A percentile compares a stretch with the other conserved stretches of the same genome.
Evolutionary conservation across 2,888 invertebrate genomes (phyloP).

Genomic region (Lycaena phlaeas): DNA sequence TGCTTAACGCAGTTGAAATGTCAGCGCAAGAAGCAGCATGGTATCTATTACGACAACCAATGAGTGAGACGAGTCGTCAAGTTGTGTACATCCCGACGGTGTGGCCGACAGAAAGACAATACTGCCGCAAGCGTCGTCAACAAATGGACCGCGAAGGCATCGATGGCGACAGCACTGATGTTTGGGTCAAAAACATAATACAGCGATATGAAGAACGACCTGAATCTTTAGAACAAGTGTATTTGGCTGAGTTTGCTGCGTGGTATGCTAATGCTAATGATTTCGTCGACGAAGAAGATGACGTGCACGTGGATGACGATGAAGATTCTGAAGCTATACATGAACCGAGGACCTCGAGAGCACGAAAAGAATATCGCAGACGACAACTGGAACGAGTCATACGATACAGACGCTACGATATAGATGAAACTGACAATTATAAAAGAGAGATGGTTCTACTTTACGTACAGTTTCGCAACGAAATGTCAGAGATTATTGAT

Average conservation of each 20-base stretch:
- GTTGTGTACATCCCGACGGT: conserved; percentile 25
- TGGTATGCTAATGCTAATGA: conserved; percentile 28
- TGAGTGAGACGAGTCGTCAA: conserved; percentile 18
- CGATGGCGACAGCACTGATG: conserved; percentile 32
- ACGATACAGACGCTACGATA: conserved; percentile 35
- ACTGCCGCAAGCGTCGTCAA: conserved; percentile 30
- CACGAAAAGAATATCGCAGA: conserved; percentile 26
- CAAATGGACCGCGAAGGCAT: conserved; percentile 30
- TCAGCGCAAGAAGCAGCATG: conserved; percentile 36
- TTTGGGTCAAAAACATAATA: conserved; percentile 45
- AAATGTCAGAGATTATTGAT: conserved; percentile 18
- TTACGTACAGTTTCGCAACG: conserved; percentile 17
- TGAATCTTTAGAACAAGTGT: conserved; percentile 28
- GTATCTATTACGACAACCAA: conserved; percentile 24
- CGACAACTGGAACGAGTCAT: conserved; percentile 27
- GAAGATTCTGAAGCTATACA: conserved; percentile 25
- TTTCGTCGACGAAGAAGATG: conserved; percentile 30
- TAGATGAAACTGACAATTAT: conserved; percentile 30
- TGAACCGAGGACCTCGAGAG: conserved; percentile 21
- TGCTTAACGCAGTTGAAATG: conserved; percentile 36
- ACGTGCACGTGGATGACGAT: conserved; percentile 27
- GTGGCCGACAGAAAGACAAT: conserved; percentile 30
- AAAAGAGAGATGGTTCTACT: conserved; percentile 26
- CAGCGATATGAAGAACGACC: conserved; percentile 43
- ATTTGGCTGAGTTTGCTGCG: conserved; percentile 37